Evolutionary conservation across 2,113 vertebrate species (phyloP).

Genomic region (Rhinopomastus cyanomelas): DNA sequence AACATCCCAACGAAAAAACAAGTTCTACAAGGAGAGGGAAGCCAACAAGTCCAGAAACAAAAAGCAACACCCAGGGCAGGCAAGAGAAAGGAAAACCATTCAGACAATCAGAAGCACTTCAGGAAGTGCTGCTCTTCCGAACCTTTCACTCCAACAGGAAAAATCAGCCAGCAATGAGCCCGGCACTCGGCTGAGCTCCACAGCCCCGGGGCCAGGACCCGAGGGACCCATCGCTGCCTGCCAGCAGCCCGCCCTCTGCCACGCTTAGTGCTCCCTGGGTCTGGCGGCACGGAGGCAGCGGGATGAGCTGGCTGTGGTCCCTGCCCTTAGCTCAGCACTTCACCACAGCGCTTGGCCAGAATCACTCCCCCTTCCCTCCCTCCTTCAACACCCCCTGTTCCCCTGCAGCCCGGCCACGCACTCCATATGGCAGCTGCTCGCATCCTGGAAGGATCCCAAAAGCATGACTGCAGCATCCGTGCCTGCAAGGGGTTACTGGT

Average conservation of each 20-base stretch:
- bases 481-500: neutral
- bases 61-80: neutral
- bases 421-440: neutral
- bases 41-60: neutral
- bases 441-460: neutral
- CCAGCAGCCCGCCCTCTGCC: neutral
- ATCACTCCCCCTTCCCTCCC: neutral
- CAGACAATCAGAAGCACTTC: neutral
- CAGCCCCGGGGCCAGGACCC: neutral
- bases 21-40: neutral
- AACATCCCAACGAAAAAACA: neutral
- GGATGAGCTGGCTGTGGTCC: too few relatives aligned
- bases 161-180: neutral
- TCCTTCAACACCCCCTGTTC: neutral
- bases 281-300: neutral
- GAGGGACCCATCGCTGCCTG: neutral
- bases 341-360: fast-evolving
- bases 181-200: neutral
- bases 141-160: neutral
- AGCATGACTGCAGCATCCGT: neutral
- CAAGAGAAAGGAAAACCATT: neutral
- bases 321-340: neutral
- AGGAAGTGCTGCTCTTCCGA: neutral
- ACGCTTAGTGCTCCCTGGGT: fast-evolving
- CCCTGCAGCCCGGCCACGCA: neutral